Base-by-base conservation (phyloP, 2,113 vertebrate genomes). In the Sturnira hondurensis region DNA sequence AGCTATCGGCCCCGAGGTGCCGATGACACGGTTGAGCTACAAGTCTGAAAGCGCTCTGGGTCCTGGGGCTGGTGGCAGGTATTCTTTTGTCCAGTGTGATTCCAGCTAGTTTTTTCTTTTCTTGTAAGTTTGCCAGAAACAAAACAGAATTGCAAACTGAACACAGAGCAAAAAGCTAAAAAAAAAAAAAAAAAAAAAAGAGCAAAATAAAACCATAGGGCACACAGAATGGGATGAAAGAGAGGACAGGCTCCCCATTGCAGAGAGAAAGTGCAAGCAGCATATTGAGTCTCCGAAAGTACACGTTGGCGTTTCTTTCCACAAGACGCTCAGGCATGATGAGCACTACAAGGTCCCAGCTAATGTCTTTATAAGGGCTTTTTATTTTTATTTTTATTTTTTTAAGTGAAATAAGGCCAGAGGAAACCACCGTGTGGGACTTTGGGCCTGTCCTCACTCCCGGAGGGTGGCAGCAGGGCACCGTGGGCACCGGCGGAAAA, bases 101-200 rank as follows among this genome's bases (percentile, higher is more conserved):
- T 97, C 89, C 81, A 94, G 83, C 61, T 76, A 31, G 22, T 33
- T 61, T 14, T 78, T 19, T 47, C 41, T 74, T 33, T 58, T 33
- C 50, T 65, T 74, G 4, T 19, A 93, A 96, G 90, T 67, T 89
- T 74, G 93, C 78, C 90, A 92, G 97, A 97, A 97, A 96, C 94
- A 94, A 97, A 98, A 92, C 43, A 92, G 96, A 95, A 96, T 76
- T 58, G 96, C 67, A 88, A 98, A 98, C 20, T 61, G 87, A 98
- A 97, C 58, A 95, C 1, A 91, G 24, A 96, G 93, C 24, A 84
- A 87, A 92, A 85, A 3, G n/a, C n/a, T n/a, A 84, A 86, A 20
- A 85, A 87, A 61, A 45, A 71, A 85, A 3, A 84, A 86, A 20
- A 85, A 87, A 61, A 45, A 71, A 7, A 22, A 73, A 87, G 81